Percentiles rank a stretch among this genome's conserved stretches.
These are phyloP conservation scores for Plotosus lineatus DNA, from an alignment of 2,113 vertebrate genomes.

Conservation along the genomic window DNA sequence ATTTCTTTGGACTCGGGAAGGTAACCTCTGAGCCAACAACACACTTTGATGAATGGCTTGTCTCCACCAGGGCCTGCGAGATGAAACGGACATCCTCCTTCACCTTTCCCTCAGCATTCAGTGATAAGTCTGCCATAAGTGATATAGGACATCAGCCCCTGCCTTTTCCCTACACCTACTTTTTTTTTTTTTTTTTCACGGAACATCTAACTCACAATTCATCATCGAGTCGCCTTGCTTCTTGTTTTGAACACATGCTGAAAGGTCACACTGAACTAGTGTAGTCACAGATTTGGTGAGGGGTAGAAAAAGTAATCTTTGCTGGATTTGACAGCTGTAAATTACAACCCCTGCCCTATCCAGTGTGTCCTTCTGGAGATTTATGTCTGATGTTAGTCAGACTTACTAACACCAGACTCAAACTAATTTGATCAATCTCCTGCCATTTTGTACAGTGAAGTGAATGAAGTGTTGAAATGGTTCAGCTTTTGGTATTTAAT, in stretches of 20 bases:
- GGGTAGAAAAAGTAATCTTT: conserved; percentile 48
- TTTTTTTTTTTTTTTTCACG: conserved; percentile 43
- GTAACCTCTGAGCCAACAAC: conserved; percentile 79
- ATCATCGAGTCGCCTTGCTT: conserved; percentile 44
- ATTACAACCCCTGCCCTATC: conserved; percentile 45
- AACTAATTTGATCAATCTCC: neutral
- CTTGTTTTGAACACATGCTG: conserved; percentile 52
- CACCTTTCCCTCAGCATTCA: conserved; percentile 75
- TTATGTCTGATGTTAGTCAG: conserved; percentile 44
- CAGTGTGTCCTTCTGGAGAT: conserved; percentile 44
- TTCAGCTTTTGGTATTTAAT: neutral
- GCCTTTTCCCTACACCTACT: conserved; percentile 52
- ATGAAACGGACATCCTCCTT: conserved; percentile 77
- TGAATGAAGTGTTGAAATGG: neutral
- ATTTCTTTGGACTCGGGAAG: conserved; percentile 70
- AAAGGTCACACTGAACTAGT: conserved; percentile 51
- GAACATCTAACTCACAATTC: conserved; percentile 44
- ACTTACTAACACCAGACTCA: conserved; percentile 35
- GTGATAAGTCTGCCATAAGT: conserved; percentile 66
- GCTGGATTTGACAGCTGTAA: conserved; percentile 55
- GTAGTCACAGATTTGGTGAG: conserved; percentile 53
- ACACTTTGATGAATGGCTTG: conserved; percentile 79
- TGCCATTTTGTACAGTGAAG: neutral
- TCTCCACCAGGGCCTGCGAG: conserved; percentile 73
- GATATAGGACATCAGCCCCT: conserved; percentile 74